Conservation (phyloP, 1,140 invertebrate genomes). For the Araneus ventricosus region DNA sequence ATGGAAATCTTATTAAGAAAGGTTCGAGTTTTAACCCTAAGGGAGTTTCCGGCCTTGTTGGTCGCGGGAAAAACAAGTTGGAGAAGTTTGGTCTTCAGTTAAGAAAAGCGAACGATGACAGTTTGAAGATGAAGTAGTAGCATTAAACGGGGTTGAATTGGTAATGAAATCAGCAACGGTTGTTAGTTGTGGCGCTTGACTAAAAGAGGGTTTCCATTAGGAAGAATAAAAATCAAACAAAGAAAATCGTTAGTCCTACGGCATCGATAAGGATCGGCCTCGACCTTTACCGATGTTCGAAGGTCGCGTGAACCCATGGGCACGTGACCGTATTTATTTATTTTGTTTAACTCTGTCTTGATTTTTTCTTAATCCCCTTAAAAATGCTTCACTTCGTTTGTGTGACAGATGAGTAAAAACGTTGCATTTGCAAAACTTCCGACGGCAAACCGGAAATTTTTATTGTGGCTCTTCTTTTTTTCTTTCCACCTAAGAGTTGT, state of each 20-base stretch:
- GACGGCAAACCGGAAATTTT: not conserved
- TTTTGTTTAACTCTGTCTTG: not conserved
- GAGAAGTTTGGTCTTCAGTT: too few relatives aligned
- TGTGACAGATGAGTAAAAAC: not conserved
- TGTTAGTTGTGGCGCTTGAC: not conserved
- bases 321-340: constrained; percentile 42
- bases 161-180: constrained; percentile 23
- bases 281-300: constrained; percentile 24
- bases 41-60: not conserved
- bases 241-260: constrained; percentile 25
- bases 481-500: not conserved
- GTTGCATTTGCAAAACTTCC: not conserved
- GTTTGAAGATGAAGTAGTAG: not conserved
- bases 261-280: constrained; percentile 56
- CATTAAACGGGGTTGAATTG: not conserved
- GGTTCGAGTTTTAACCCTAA: not conserved
- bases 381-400: not conserved
- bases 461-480: not conserved
- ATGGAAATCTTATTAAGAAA: not conserved
- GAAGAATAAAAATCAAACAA: not conserved
- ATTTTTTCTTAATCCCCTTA: not conserved
- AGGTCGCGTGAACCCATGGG: constrained; percentile 6
- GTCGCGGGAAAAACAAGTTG: too few relatives aligned
- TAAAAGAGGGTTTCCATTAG: not conserved
- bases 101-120: not conserved